These are phyloP conservation scores for Diacarnus erythraeanus DNA, from an alignment of 37 sponge, comb jelly and placozoan genomes.

Conservation along the genomic window DNA sequence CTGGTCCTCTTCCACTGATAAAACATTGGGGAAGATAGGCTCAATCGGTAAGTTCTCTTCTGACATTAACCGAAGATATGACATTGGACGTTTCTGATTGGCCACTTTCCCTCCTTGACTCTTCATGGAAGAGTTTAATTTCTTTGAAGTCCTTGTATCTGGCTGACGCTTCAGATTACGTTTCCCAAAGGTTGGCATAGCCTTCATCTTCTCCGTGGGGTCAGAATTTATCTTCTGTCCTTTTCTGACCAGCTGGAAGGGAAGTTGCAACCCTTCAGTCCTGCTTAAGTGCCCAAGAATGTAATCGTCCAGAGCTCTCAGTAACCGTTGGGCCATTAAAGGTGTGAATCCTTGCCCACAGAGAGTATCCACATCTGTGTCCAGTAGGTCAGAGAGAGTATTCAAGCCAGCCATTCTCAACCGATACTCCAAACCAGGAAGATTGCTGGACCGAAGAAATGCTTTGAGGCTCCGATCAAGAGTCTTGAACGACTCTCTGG, in stretches of 20 bases:
- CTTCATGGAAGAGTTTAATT: not conserved
- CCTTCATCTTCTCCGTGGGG: constrained; percentile 35
- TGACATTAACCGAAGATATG: constrained; percentile 19
- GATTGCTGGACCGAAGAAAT: constrained; percentile 43
- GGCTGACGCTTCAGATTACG: constrained; percentile 24
- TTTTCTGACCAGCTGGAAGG: constrained; percentile 39
- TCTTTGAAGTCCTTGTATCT: not conserved
- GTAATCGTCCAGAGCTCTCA: constrained; percentile 35
- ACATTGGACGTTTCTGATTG: not conserved
- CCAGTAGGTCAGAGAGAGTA: constrained; percentile 27
- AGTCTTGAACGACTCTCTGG: constrained; percentile 4
- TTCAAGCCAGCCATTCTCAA: constrained; percentile 41
- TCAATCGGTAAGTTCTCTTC: constrained; percentile 15
- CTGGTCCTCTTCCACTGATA: not conserved
- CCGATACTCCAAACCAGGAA: constrained; percentile 58
- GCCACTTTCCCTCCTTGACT: not conserved
- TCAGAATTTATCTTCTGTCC: constrained; percentile 22
- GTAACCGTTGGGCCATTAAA: constrained; percentile 41
- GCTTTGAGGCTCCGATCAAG: constrained; percentile 39
- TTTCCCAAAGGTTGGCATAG: constrained; percentile 27
- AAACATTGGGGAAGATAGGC: constrained; percentile 16
- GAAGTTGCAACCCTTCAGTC: constrained; percentile 9
- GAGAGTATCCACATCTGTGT: constrained; percentile 16
- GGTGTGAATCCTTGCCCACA: constrained; percentile 33
- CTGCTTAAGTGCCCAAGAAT: constrained; percentile 10